Evolutionary conservation across 2,888 invertebrate species (phyloP), one percentile per base, ranked within the genome.

Genomic region (Megaustenia siamemsis): DNA sequence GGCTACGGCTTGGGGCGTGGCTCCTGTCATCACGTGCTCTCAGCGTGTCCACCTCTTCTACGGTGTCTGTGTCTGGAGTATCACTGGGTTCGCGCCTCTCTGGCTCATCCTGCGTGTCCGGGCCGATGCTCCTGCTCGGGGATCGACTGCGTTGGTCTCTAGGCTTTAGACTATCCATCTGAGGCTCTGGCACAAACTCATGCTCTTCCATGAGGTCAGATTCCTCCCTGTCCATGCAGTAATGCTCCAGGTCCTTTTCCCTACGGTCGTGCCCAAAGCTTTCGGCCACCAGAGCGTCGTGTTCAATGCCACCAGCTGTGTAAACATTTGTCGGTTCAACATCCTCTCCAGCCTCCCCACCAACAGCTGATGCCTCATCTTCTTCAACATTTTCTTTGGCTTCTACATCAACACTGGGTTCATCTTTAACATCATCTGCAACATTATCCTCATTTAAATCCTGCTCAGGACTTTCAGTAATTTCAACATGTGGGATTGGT

Each of bases 221-320:
- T 28, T 84, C 84, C 40, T 84, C 84, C 38, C 84, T 56, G 80
- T 84, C 84, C 80, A 84, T 79, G 73, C 84, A 84, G 40, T 84
- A 84, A 35, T 84, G 78, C 40, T 84, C 84, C 40, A 84, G 75
- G 75, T 84, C 84, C 66, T 73, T 80, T 56, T 84, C 84, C 12
- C 84, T 45, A 35, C 84, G 69, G 28, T 84, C 84, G 28, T 71
- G 79, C 0, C 49, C 71, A 38, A 79, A 84, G 28, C 24, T 69
- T 28, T 73, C 75, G 2, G 56, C 21, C 0, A 56, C 56, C 21
- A 73, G 49, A 5, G 3, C 32, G 21, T 73, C 73, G n/a, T 73
- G 73, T 5, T 73, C 40, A 15, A 15, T 21, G 18, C 38, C 32
- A 6, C 38, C 32, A 32, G 68, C 4, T 66, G 38, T 32, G 8